These are phyloP conservation scores for Lumbricus terrestris DNA, from an alignment of 2,888 invertebrate genomes.

Conservation along the genomic window DNA sequence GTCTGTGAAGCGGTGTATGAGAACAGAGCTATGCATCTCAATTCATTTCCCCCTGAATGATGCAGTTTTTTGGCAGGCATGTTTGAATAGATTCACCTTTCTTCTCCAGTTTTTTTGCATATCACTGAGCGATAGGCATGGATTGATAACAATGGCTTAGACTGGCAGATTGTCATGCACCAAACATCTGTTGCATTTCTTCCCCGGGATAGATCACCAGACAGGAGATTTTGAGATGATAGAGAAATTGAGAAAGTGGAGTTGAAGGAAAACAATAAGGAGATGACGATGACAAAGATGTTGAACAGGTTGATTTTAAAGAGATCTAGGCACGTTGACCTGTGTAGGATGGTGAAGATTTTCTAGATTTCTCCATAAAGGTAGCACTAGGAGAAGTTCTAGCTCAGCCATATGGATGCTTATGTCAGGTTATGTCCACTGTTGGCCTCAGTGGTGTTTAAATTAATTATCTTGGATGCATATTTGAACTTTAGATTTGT, in stretches of 20 bases:
- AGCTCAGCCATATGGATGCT: background rate
- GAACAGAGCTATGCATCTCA: too few relatives aligned
- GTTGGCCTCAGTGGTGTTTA: background rate
- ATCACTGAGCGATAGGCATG: background rate
- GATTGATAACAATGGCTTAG: background rate
- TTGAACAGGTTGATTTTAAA: background rate
- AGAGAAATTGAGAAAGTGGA: background rate
- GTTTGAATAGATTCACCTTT: background rate
- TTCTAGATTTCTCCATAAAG: background rate
- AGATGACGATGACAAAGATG: background rate
- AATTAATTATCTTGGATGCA: background rate
- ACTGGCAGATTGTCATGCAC: background rate
- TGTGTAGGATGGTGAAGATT: background rate
- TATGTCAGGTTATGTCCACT: background rate
- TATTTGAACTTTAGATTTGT: background rate
- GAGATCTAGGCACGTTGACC: background rate
- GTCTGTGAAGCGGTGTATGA: too few relatives aligned
- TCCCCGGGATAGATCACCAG: background rate
- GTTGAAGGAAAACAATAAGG: background rate
- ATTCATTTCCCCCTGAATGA: background rate
- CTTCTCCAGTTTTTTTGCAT: background rate
- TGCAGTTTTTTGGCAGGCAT: background rate
- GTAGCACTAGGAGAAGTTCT: background rate
- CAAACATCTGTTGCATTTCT: background rate
- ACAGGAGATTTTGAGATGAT: background rate